Conservation (phyloP, 2,113 vertebrate species). For the Prietella phreatophila region DNA sequence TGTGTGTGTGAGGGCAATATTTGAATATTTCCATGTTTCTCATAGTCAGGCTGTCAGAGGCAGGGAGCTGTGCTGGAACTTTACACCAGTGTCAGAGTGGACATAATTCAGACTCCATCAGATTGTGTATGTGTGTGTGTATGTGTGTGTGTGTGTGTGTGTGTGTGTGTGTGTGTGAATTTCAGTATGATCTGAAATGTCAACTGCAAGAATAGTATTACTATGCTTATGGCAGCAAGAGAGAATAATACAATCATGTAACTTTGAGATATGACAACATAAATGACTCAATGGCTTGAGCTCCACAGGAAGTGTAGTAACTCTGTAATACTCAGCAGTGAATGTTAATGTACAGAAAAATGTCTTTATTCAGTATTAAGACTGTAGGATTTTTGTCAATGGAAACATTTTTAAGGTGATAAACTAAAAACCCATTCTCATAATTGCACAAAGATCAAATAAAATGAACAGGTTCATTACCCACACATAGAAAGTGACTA, state of each 20-base stretch:
- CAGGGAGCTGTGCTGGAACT: conserved; percentile 8
- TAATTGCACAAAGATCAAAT: neutral
- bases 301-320: neutral
- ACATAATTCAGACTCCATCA: conserved; percentile 9
- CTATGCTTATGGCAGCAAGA: neutral
- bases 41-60: conserved; percentile 10
- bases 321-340: neutral
- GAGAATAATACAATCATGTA: neutral
- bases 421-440: neutral
- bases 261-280: neutral
- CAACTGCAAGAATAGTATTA: neutral
- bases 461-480: neutral
- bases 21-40: conserved; percentile 38
- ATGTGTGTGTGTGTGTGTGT: neutral
- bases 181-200: neutral
- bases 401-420: neutral
- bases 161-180: neutral
- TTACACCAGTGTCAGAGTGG: conserved; percentile 7
- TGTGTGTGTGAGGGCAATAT: conserved; percentile 27
- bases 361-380: neutral
- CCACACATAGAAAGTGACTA: neutral
- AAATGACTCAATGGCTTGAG: neutral
- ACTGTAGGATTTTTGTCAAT: neutral
- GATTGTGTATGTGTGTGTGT: neutral
- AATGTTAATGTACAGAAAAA: neutral